These are phyloP conservation scores for Origma solitaria DNA, from an alignment of 2,113 vertebrate genomes.

Conservation along the genomic window DNA sequence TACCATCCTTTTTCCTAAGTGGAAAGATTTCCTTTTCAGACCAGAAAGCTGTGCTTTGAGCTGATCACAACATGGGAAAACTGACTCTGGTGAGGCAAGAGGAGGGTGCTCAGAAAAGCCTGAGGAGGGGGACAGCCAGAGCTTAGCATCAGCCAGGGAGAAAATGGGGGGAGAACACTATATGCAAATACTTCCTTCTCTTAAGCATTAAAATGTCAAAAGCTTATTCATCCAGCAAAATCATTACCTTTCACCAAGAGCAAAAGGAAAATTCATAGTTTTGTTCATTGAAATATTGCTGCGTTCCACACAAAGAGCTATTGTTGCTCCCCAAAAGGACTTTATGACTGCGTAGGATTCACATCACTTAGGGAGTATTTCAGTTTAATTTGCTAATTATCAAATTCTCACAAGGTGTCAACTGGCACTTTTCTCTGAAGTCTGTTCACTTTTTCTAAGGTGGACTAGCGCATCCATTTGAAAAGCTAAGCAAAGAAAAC, in stretches of 20 bases:
- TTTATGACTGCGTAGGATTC: neutral
- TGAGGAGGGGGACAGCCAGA: neutral
- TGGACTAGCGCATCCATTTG: neutral
- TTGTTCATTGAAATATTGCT: neutral
- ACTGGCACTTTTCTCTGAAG: neutral
- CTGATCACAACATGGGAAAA: neutral
- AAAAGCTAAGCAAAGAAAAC: neutral
- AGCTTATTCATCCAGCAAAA: neutral
- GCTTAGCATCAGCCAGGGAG: neutral
- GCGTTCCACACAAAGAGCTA: neutral
- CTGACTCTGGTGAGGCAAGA: neutral
- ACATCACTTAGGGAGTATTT: neutral
- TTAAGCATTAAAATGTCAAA: neutral
- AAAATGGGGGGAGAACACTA: neutral
- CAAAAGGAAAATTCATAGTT: slow-evolving; percentile 11
- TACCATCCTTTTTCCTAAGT: slow-evolving; percentile 17
- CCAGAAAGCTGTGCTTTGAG: neutral
- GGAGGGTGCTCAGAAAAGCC: neutral
- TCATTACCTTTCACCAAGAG: slow-evolving; percentile 12
- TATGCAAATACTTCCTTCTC: neutral
- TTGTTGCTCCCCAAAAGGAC: neutral
- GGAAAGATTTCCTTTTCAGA: slow-evolving; percentile 34
- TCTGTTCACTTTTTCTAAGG: neutral
- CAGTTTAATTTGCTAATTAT: neutral
- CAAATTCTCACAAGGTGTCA: neutral